Evolutionary conservation across 2,888 invertebrate genomes (phyloP), one percentile per base, ranked within the genome.

Genomic region (Spisula subtruncata): DNA sequence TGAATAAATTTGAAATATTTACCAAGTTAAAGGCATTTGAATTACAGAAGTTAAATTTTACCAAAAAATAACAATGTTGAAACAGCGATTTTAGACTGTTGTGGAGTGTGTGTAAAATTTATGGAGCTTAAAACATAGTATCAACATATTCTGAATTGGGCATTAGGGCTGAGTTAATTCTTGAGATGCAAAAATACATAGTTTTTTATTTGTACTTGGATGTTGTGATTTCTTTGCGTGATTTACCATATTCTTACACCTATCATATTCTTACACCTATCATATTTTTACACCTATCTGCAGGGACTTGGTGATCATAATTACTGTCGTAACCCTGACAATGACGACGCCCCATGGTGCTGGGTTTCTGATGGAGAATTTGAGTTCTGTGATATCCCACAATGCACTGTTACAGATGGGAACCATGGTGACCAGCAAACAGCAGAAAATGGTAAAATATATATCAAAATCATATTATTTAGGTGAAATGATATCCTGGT

Each of bases 281-380:
- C 10, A 5, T 35, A 35, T 80, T 56, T 4, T 8, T 56, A 25
- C 35, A 35, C 82, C 18, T 16, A 66, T 60, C 81, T 87, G 14
- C 71, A 96, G 96, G 95, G 95, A 85, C 92, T 96, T 60, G 95
- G 95, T 41, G 93, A 96, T 12, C 97, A 97, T 92, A 97, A 97
- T 94, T 97, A 96, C 94, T 97, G 97, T 93, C 97, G 97, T 84
- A 97, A 97, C 95, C 97, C 97, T 18, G 97, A 97, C 88, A 93
- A 93, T 25, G 97, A 97, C 95, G 95, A 91, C 93, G 96, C 95
- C 29, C 97, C 97, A 0, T 98, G 97, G 97, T 97, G 97, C 92
- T 97, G 97, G 95, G 97, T 97, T 8, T 95, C 95, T 79, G 32
- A 48, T 18, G 91, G 90, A 18, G 90, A 94, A 86, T 97, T 96